A percentile compares a stretch with the other conserved stretches of the same genome.
These are phyloP conservation scores for Drosophila tropicalis DNA, from an alignment of 1,140 invertebrate genomes.

Conservation along the genomic window DNA sequence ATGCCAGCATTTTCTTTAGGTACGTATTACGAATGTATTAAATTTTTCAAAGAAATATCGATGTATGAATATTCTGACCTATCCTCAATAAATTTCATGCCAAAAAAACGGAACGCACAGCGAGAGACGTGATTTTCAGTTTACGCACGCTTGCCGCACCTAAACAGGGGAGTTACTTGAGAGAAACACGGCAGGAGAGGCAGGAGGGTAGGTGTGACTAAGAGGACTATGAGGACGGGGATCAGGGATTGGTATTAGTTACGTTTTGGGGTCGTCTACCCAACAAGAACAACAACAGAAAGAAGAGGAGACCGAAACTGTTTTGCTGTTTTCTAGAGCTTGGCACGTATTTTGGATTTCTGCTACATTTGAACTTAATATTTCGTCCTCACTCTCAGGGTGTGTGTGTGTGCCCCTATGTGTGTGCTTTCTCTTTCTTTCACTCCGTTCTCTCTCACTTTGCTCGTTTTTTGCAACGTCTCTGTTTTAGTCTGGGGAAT, in stretches of 20 bases:
- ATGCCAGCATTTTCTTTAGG: slow-evolving; percentile 34
- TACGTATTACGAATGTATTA: slow-evolving; percentile 35
- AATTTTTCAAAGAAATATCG: slow-evolving; percentile 69
- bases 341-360: slow-evolving; percentile 80
- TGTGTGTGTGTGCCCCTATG: slow-evolving; percentile 20
- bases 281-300: not conserved
- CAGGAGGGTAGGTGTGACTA: slow-evolving; percentile 1
- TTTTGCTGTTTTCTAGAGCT: slow-evolving; percentile 71
- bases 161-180: slow-evolving; percentile 35
- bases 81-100: slow-evolving; percentile 68
- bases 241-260: slow-evolving; percentile 45
- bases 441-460: slow-evolving; percentile 14
- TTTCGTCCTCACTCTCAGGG: slow-evolving; percentile 45
- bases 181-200: not conserved
- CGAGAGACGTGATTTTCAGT: slow-evolving; percentile 72
- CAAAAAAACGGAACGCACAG: slow-evolving; percentile 36
- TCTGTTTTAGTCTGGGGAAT: slow-evolving; percentile 71
- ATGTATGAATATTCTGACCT: slow-evolving; percentile 78
- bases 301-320: not conserved
- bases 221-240: slow-evolving; percentile 24
- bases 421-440: slow-evolving; percentile 21
- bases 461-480: slow-evolving; percentile 62
- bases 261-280: slow-evolving; percentile 43
- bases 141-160: slow-evolving; percentile 63
- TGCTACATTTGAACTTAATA: slow-evolving; percentile 82